Evolutionary conservation across 2,113 vertebrate genomes (phyloP).

Genomic region (Furnarius figulus): DNA sequence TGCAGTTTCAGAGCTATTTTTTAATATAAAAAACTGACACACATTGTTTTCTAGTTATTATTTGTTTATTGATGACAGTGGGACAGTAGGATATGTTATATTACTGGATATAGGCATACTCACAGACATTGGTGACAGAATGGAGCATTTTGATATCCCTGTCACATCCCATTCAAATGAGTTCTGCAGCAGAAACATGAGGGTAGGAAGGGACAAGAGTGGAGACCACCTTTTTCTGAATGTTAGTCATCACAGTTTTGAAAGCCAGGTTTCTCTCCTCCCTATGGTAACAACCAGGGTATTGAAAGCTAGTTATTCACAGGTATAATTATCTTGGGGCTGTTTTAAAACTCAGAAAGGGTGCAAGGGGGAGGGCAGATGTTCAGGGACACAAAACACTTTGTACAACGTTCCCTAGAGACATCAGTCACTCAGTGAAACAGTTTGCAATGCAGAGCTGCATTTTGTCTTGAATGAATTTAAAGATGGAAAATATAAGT

Average conservation of each 20-base stretch:
- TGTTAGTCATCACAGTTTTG: neutral
- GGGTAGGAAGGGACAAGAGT: neutral
- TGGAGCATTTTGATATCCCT: neutral
- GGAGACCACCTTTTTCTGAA: neutral
- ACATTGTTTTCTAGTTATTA: neutral
- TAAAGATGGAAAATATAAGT: neutral
- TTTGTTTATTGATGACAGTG: neutral
- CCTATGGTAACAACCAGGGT: neutral
- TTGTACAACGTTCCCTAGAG: neutral
- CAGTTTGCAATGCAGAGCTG: neutral
- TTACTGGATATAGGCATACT: neutral
- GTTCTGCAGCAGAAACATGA: neutral
- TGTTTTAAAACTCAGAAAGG: neutral
- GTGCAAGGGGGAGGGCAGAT: fast-evolving
- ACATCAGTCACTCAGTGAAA: neutral
- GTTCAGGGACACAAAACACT: neutral
- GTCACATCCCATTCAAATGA: neutral
- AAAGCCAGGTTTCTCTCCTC: neutral
- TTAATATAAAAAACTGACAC: neutral
- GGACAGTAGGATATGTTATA: neutral
- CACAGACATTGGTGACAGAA: neutral
- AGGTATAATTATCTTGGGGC: neutral
- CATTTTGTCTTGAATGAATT: neutral
- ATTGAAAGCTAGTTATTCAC: neutral
- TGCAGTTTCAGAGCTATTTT: neutral